phyloP scores from a whole-genome alignment of 2,797 vertebrate genomes.

The Cossypha caffra region DNA sequence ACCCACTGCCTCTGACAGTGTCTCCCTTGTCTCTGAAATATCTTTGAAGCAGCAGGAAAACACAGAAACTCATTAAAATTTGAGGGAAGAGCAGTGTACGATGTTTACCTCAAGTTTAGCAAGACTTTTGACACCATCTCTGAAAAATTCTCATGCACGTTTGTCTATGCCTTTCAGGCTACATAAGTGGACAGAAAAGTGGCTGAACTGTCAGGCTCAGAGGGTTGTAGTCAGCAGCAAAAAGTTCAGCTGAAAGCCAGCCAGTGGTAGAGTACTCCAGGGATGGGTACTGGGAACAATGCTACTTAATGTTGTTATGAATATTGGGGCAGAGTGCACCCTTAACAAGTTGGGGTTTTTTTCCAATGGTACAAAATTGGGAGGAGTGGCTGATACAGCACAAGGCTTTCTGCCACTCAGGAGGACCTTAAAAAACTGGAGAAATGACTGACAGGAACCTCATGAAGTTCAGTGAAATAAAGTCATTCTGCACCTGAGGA shows the following conservation, averaged over 20 bases:
- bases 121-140: background rate
- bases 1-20: background rate
- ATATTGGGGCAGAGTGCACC: background rate
- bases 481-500: background rate
- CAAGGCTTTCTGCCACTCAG: background rate
- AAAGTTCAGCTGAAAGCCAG: background rate
- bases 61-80: background rate
- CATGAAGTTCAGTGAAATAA: background rate
- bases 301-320: background rate
- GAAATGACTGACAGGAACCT: background rate
- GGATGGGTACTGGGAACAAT: background rate
- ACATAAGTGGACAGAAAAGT: background rate
- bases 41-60: background rate
- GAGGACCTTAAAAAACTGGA: background rate
- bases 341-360: background rate
- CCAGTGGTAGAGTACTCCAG: background rate
- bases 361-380: background rate
- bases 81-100: background rate
- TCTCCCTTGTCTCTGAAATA: background rate
- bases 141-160: background rate
- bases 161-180: background rate
- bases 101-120: background rate
- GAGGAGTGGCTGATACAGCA: background rate
- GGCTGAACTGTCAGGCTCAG: background rate
- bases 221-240: background rate